phyloP scores from a whole-genome alignment of 2,888 invertebrate species.

The Drosophila infuscata region DNA sequence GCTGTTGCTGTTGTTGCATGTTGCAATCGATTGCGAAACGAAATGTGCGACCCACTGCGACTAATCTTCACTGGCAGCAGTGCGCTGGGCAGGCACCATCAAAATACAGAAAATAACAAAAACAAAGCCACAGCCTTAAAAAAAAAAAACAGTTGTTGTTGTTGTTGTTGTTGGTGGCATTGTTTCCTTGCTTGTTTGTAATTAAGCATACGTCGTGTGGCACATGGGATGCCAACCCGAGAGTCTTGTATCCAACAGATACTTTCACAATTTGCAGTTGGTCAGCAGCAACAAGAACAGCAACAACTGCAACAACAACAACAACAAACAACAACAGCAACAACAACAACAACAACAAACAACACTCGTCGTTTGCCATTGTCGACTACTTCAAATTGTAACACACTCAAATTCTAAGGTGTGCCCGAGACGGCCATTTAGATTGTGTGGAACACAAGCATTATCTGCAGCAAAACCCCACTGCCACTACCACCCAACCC shows the following conservation, averaged over 20 bases:
- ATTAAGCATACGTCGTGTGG: slow-evolving; percentile 81
- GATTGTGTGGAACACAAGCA: slow-evolving; percentile 80
- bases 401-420: slow-evolving; percentile 80
- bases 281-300: slow-evolving; percentile 53
- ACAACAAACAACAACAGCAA: slow-evolving; percentile 30
- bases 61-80: slow-evolving; percentile 74
- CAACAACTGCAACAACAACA: slow-evolving; percentile 33
- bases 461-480: slow-evolving; percentile 61
- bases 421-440: slow-evolving; percentile 79
- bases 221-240: slow-evolving; percentile 75
- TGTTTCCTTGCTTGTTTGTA: slow-evolving; percentile 78
- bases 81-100: slow-evolving; percentile 58
- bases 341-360: slow-evolving; percentile 31
- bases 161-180: slow-evolving; percentile 52
- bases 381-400: slow-evolving; percentile 81
- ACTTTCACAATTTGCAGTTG: slow-evolving; percentile 79
- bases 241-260: slow-evolving; percentile 62
- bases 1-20: slow-evolving; percentile 67
- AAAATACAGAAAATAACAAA: slow-evolving; percentile 2
- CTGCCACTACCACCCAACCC: not conserved
- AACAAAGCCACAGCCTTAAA: slow-evolving; percentile 39
- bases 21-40: slow-evolving; percentile 82
- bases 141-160: slow-evolving; percentile 26
- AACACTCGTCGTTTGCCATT: slow-evolving; percentile 66
- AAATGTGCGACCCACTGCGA: slow-evolving; percentile 82